A percentile compares a stretch with the other conserved stretches of the same genome.
phyloP scores from a whole-genome alignment of 2,888 invertebrate species.

The Catocala fraxini region DNA sequence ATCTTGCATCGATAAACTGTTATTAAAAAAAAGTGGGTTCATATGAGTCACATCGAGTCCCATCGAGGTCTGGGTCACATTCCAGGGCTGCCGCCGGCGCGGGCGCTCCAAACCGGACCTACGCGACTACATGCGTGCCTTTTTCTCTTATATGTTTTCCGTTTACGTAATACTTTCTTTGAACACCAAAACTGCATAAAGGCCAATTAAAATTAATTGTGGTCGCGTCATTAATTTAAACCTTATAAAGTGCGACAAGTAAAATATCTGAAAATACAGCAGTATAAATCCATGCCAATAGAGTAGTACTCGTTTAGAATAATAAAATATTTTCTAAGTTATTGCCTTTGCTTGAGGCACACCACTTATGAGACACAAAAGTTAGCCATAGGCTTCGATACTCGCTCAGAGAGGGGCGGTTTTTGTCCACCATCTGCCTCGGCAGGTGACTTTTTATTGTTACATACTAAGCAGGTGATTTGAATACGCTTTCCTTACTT shows the following conservation, averaged over 20 bases:
- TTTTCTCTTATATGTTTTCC: conserved; percentile 52
- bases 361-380: conserved; percentile 1
- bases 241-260: conserved; percentile 12
- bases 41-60: conserved; percentile 80
- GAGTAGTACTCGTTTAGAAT: neutral
- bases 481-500: conserved; percentile 70
- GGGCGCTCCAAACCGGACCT: conserved; percentile 69
- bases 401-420: conserved; percentile 60
- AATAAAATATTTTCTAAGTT: neutral
- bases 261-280: neutral
- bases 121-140: conserved; percentile 53
- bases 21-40: conserved; percentile 62
- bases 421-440: conserved; percentile 78
- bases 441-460: conserved; percentile 81
- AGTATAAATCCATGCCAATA: neutral
- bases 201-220: conserved; percentile 18
- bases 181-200: conserved; percentile 29
- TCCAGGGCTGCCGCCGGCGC: conserved; percentile 67
- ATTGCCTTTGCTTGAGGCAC: neutral
- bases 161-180: conserved; percentile 62
- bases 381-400: conserved; percentile 47
- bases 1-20: conserved; percentile 54
- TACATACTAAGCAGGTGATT: conserved; percentile 85
- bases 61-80: conserved; percentile 84
- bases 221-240: conserved; percentile 4